These are phyloP conservation scores for Anthopleura xanthogrammica DNA, from an alignment of 92 coral and sea anemone species.

Conservation along the genomic window DNA sequence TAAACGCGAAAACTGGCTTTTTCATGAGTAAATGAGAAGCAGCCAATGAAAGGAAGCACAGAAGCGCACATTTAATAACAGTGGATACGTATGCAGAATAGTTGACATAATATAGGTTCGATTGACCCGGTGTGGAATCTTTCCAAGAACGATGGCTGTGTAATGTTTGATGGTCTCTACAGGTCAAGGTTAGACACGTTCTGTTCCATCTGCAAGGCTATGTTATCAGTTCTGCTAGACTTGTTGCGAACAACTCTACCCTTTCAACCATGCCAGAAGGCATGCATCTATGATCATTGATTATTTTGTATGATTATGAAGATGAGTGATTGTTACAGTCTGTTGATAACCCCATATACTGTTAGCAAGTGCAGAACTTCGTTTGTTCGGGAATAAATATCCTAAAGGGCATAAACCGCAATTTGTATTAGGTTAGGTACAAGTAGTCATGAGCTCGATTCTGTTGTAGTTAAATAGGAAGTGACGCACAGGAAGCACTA, in stretches of 20 bases:
- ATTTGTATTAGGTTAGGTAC: not conserved
- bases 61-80: not conserved
- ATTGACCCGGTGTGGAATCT: not conserved
- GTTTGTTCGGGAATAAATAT: not conserved
- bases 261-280: too few species aligned
- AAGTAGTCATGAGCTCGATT: not conserved
- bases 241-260: too few species aligned
- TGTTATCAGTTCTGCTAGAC: not conserved
- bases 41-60: not conserved
- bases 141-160: not conserved
- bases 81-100: not conserved
- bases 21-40: not conserved
- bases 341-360: not conserved
- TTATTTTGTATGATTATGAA: not conserved
- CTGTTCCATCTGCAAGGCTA: not conserved
- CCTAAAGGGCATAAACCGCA: not conserved
- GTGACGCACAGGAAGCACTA: not conserved
- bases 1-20: not conserved
- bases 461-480: not conserved
- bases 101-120: not conserved
- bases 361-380: not conserved
- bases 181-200: conserved; percentile 34
- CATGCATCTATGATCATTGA: too few species aligned
- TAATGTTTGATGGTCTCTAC: not conserved
- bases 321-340: not conserved